Evolutionary conservation across 2,888 invertebrate species (phyloP).

Genomic region (Tetragonula carbonaria): DNA sequence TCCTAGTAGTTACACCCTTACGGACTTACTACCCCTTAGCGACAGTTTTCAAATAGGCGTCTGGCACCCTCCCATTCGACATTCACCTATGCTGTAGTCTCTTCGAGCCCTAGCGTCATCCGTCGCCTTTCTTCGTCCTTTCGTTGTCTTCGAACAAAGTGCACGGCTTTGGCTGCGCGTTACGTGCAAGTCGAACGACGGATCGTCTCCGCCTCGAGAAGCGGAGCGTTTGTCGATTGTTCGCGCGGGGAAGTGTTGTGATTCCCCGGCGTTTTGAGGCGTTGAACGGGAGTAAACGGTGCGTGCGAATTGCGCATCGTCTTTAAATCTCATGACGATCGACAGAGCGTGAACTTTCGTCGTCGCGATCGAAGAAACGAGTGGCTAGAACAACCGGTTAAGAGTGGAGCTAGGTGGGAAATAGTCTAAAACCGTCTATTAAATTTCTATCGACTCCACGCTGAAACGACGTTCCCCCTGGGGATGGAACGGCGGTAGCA

Average conservation of each 20-base stretch:
- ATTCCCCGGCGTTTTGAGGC: background rate
- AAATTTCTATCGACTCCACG: constrained; percentile 71
- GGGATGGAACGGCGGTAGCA: constrained; percentile 46
- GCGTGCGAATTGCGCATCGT: background rate
- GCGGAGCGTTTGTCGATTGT: too few species aligned
- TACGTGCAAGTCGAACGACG: constrained; percentile 11
- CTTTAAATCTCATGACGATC: background rate
- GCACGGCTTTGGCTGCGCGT: constrained; percentile 30
- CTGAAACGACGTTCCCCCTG: constrained; percentile 49
- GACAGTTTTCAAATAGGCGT: constrained; percentile 75
- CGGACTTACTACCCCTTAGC: constrained; percentile 76
- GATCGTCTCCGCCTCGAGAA: constrained; percentile 12
- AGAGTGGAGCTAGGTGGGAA: constrained; percentile 11
- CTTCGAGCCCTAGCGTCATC: constrained; percentile 48
- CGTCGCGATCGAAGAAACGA: background rate
- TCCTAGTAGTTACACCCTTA: constrained; percentile 76
- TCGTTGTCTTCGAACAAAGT: constrained; percentile 53
- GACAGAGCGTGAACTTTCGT: background rate
- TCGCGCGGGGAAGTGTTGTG: background rate
- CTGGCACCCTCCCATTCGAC: constrained; percentile 63
- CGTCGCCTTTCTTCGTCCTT: constrained; percentile 53
- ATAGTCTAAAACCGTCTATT: constrained; percentile 56
- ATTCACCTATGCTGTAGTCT: constrained; percentile 65
- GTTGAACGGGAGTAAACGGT: background rate
- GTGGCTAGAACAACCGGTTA: background rate